Percentiles rank a stretch among this genome's conserved stretches.
Conservation (phyloP, 2,113 vertebrate species). For the Eudyptes chrysolophus region DNA sequence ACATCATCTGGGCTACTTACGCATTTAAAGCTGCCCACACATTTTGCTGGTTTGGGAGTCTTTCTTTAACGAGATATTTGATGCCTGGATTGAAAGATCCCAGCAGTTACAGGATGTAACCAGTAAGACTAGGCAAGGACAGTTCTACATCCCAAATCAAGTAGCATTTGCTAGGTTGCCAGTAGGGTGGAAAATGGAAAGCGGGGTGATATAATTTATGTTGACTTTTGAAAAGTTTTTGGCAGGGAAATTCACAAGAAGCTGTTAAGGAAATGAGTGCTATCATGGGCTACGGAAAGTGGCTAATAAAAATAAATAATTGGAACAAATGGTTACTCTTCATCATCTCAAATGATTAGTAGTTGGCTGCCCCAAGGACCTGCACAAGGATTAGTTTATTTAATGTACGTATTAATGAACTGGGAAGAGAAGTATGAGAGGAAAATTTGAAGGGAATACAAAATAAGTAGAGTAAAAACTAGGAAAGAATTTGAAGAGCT, state of each 20-base stretch:
- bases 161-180: neutral
- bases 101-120: neutral
- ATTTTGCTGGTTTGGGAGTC: neutral
- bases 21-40: neutral
- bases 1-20: neutral
- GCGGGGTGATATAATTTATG: neutral
- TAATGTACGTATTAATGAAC: conserved; percentile 51
- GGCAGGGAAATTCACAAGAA: conserved; percentile 38
- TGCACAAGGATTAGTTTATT: conserved; percentile 39
- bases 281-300: conserved; percentile 22
- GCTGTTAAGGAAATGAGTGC: conserved; percentile 56
- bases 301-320: conserved; percentile 65
- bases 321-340: conserved; percentile 60
- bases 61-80: neutral
- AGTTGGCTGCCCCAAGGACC: conserved; percentile 22
- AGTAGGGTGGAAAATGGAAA: neutral
- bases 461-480: conserved; percentile 23
- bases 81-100: neutral
- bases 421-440: conserved; percentile 45
- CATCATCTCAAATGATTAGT: conserved; percentile 21
- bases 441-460: conserved; percentile 36
- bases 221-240: conserved; percentile 41
- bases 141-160: neutral
- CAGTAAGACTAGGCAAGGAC: neutral
- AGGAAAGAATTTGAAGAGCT: conserved; percentile 29